Base-by-base conservation (phyloP, 2,888 invertebrate genomes). In the Glaucopsyche alexis region DNA sequence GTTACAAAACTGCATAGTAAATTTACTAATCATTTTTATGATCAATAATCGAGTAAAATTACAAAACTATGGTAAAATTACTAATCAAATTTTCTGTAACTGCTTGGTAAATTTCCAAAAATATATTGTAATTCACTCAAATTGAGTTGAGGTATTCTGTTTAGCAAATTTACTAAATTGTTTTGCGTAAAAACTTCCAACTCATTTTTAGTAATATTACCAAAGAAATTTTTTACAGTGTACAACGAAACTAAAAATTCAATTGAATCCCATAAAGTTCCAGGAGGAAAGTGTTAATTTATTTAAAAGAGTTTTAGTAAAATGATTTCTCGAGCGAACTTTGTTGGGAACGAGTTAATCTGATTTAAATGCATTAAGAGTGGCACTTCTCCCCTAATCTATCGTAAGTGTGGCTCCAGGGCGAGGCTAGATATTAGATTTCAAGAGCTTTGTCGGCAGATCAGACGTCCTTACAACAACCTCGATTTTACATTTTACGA, bases 281-380 rank as follows among this genome's bases (percentile, higher is more conserved):
- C 55, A 9, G 55, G 29, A 16, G 55, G 16, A 52, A 50, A 52
- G 55, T 60, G 55, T 65, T 65, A 40, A 65, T 65, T 16, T 40
- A 40, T 65, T 65, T 8, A 65, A 14, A 65, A 40, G 65, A 65
- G 40, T 67, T 8, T 19, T 67, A 45, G 16, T 19, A 45, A 67
- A 67, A 67, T 67, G 45, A 67, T 67, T 67, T 67, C 67, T 45
- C 47, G 19, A 11, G 67, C 13, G 47, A 67, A 67, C 47, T 67
- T 16, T 19, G 45, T 19, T 19, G 47, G 71, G 29, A 64, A 49
- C n/a, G 49, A 42, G 64, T 64, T 72, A 72, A 72, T 72, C 71
- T 67, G 71, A 73, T 73, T 75, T 72, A 73, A 75, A 75, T 75
- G 71, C 73, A 73, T 73, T 64, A 69, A 75, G 66, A 73, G 71